Evolutionary conservation across 2,113 vertebrate species (phyloP).

Genomic region (Podarcis muralis): DNA sequence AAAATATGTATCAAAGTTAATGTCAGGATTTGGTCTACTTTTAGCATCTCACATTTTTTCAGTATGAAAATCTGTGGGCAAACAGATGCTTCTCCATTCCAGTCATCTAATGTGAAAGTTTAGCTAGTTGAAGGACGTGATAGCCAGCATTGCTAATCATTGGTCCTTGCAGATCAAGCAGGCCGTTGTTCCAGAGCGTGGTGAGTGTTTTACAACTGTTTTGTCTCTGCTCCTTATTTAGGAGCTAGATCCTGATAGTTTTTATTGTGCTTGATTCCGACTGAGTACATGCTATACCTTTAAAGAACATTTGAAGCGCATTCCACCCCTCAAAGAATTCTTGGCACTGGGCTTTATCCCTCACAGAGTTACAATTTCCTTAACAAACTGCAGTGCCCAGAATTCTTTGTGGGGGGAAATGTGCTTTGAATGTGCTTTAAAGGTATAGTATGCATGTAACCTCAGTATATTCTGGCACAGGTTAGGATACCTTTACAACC

Average conservation of each 20-base stretch:
- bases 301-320: too few relatives aligned
- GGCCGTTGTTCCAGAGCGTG: background rate
- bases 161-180: background rate
- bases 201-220: background rate
- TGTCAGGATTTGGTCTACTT: background rate
- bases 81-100: background rate
- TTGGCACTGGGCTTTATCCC: too few relatives aligned
- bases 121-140: background rate
- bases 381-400: too few relatives aligned
- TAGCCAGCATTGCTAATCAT: background rate
- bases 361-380: too few relatives aligned
- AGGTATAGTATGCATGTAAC: too few relatives aligned
- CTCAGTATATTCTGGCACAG: background rate
- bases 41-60: background rate
- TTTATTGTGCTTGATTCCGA: background rate
- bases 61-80: background rate
- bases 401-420: too few relatives aligned
- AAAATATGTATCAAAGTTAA: background rate
- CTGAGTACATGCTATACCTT: too few relatives aligned
- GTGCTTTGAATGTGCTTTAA: too few relatives aligned
- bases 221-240: background rate
- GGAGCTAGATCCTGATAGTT: background rate
- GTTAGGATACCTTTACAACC: background rate
- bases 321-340: too few relatives aligned
- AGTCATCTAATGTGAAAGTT: background rate